Base-by-base conservation (phyloP, 1,140 invertebrate genomes). In the Tribolium madens region DNA sequence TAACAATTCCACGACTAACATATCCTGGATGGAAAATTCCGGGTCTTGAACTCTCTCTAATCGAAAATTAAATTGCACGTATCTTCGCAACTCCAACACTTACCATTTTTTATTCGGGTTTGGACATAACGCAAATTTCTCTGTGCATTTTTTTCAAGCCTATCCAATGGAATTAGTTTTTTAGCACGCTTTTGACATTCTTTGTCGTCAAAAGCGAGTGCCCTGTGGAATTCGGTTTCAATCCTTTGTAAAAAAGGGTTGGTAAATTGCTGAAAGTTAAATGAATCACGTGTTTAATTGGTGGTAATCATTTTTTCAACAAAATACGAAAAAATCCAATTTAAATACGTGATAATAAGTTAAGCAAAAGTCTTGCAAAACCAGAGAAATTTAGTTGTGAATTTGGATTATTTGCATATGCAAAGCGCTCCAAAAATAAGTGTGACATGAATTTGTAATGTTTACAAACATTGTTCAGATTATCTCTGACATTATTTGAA, bases 1-100 rank as follows among this genome's bases (percentile, higher is more conserved):
- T 7, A 97, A 80, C 21, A 99, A 84, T 85, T 96, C 94, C 4
- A 93, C 83, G 0, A 99, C 83, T 0, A 97, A 82, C 7, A 93
- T 89, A 86, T 97, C 95, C 76, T 92, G 89, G 57, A 92, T 89
- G 6, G 88, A 86, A 53, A 92, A 88, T 57, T 91, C 88, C 10
- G 85, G 80, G 47, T 88, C 87, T 47, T 76, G 82, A 78, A 76
- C 73, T 79, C 80, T 86, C 77, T 80, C 87, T 89, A 86, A 78
- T 68, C 78, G 73, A 76, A 79, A 47, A n/a, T n/a, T 50, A 70
- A 73, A 71, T 47, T 50, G 10, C 77, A 73, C 47, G 77, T 42
- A 12, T 73, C 10, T 46, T 73, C 46, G 15, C 13, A 5, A 69
- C 12, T 26, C 4, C 33, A 46, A 42, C 36, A 52, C 52, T 73